A percentile compares a stretch with the other conserved stretches of the same genome.
Conservation (phyloP, 2,888 invertebrate species). For the Chesias legatella region DNA sequence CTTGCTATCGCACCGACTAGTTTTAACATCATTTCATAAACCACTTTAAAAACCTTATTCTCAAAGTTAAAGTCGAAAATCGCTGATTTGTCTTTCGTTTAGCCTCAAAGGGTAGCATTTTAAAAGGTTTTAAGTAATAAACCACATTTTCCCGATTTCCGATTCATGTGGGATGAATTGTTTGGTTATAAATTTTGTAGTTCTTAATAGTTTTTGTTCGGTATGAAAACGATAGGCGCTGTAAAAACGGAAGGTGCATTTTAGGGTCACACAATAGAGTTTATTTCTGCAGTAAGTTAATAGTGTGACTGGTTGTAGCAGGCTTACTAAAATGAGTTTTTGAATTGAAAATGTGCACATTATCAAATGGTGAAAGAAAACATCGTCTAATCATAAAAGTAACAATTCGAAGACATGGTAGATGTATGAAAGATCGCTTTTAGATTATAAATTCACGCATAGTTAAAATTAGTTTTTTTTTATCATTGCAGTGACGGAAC, state of each 20-base stretch:
- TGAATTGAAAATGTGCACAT: no score
- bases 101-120: constrained; percentile 49
- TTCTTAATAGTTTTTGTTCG: constrained; percentile 53
- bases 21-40: constrained; percentile 1
- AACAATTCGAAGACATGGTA: no score
- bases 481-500: no score
- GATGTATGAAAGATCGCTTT: no score
- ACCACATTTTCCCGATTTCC: constrained; percentile 47
- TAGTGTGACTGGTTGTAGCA: no score
- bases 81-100: background rate
- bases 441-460: no score
- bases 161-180: constrained; percentile 44
- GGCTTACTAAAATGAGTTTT: no score
- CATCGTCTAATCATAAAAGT: no score
- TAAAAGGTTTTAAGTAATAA: constrained; percentile 49
- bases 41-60: constrained; percentile 8
- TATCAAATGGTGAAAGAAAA: no score
- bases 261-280: constrained; percentile 25
- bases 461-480: no score
- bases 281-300: background rate
- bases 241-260: constrained; percentile 69
- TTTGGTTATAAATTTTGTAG: constrained; percentile 42
- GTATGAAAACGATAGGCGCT: constrained; percentile 47
- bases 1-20: constrained; percentile 27
- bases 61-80: constrained; percentile 24